Conservation (phyloP, 23 tunicate species). For the Botrylloides violaceus region DNA sequence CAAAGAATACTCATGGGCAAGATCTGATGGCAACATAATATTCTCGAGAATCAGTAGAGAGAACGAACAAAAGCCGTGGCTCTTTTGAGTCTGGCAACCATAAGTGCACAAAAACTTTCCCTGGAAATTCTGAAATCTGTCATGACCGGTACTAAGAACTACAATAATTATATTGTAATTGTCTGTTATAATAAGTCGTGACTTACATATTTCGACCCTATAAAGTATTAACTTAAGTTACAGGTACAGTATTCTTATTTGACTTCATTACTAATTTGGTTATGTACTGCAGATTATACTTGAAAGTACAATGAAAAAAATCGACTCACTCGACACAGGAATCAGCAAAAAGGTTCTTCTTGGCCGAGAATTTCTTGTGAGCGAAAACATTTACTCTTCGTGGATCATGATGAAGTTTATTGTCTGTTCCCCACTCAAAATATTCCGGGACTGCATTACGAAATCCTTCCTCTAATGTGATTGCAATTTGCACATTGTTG, state of each 20-base stretch:
- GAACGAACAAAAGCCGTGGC: too few relatives aligned
- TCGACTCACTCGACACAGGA: constrained; percentile 59
- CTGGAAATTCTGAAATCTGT: too few relatives aligned
- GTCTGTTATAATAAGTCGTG: too few relatives aligned
- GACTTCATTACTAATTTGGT: background rate
- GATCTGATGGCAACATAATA: too few relatives aligned
- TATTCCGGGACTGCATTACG: constrained; percentile 47
- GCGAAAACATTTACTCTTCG: constrained; percentile 73
- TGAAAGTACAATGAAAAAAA: background rate
- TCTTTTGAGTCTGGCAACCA: too few relatives aligned
- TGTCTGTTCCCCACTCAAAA: constrained; percentile 38
- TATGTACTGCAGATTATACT: background rate
- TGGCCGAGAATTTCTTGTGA: constrained; percentile 39
- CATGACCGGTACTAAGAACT: too few relatives aligned
- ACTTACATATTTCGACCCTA: too few relatives aligned
- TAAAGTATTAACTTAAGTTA: too few relatives aligned
- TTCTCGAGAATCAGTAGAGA: too few relatives aligned
- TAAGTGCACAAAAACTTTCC: too few relatives aligned
- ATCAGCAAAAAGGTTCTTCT: constrained; percentile 50
- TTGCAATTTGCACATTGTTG: constrained; percentile 42
- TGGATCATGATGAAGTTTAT: constrained; percentile 65
- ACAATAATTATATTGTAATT: too few relatives aligned
- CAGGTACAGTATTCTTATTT: background rate
- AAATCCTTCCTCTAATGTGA: constrained; percentile 60
- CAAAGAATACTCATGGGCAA: too few relatives aligned